These are phyloP conservation scores for Cyprinus carpio DNA, from an alignment of 2,113 vertebrate genomes.

Conservation along the genomic window DNA sequence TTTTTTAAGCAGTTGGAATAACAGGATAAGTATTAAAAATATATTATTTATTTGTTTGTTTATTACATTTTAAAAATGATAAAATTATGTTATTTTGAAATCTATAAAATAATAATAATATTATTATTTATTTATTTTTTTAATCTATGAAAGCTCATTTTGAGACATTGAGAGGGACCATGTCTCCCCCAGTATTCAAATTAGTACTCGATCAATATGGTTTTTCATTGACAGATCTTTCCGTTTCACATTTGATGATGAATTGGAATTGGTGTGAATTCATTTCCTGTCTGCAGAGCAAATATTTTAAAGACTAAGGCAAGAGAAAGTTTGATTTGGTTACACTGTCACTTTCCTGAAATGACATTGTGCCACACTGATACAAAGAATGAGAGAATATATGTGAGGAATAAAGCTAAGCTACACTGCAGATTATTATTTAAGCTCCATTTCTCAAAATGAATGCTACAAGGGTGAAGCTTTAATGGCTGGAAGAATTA, in stretches of 20 bases:
- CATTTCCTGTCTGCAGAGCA: background rate
- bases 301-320: background rate
- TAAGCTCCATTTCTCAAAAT: constrained; percentile 15
- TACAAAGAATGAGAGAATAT: background rate
- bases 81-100: too few relatives aligned
- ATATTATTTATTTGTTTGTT: too few relatives aligned
- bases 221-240: background rate
- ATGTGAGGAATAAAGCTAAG: background rate
- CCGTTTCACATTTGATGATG: background rate
- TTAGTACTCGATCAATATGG: background rate
- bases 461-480: background rate
- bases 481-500: constrained; percentile 36
- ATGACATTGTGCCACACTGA: background rate
- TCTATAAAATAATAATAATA: background rate
- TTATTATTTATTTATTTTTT: too few relatives aligned
- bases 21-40: too few relatives aligned
- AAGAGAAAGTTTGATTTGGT: background rate
- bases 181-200: background rate
- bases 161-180: too few relatives aligned
- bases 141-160: too few relatives aligned
- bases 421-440: constrained; percentile 1
- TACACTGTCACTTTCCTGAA: too few relatives aligned
- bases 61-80: too few relatives aligned
- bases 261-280: background rate
- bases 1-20: too few relatives aligned